Evolutionary conservation across 1,140 invertebrate species (phyloP), one percentile per base, ranked within the genome.

Genomic region (Lineus longissimus): DNA sequence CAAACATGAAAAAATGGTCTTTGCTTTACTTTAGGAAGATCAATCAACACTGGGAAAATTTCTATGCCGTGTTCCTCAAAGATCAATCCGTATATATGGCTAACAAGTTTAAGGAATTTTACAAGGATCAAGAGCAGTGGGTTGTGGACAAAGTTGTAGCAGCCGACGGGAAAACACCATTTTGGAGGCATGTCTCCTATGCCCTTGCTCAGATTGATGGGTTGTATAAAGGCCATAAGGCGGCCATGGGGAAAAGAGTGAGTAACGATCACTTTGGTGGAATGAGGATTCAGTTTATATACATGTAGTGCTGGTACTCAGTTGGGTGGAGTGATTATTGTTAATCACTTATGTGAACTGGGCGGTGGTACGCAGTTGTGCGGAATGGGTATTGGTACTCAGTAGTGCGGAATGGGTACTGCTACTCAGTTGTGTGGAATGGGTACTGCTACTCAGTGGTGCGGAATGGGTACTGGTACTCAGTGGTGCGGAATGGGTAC

Each of bases 101-200:
- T 51, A 40, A 17, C 9, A 64, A 64, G 54, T 13, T 55, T 23
- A 15, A 54, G 55, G 51, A 58, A 7, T 78, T 72, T 57, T 67
- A 75, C 27, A 55, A 47, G 1, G 57, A 65, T 9, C 75, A 78
- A 58, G 69, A 76, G 41, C 27, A 58, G 6, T 78, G 72, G 73
- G 70, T 71, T 65, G 70, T 75, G 2, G 55, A 64, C 13, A 68
- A 64, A 19, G 67, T 72, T 58, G 23, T 29, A 19, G 51, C 63
- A 11, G 59, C 22, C n/a, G 65, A 73, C 62, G n/a, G n/a, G n/a
- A n/a, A n/a, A n/a, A n/a, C n/a, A n/a, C 69, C 75, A 9, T 41
- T 75, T 1, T 78, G 76, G 75, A 61, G 75, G 11, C 73, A 76
- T 68, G 67, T 70, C 25, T 58, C 60, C n/a, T 70, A 75, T 43